Base-by-base conservation (phyloP, 2,888 invertebrate species). In the Pherbina coryleti region DNA sequence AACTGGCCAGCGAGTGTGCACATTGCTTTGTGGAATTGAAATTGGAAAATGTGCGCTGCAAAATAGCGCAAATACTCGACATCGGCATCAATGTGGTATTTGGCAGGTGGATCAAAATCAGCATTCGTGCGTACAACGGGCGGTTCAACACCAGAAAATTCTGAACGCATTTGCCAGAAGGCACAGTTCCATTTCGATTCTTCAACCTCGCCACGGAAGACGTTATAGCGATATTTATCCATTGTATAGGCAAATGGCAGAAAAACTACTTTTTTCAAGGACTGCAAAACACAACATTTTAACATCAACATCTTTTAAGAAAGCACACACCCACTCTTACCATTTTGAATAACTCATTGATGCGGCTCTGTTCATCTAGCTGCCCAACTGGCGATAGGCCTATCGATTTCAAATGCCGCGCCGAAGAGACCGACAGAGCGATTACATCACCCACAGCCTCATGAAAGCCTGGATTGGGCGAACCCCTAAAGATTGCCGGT, bases 41-140 rank as follows among this genome's bases (percentile, higher is more conserved):
- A 95, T 90, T 95, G 95, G 71, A 95, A 91, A 71, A 97, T 93
- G 86, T 93, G 94, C 34, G 95, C 94, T 1, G 97, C 94, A 90
- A 93, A 94, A 88, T 95, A 95, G 83, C 94, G 78, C n/a, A 86
- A 81, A 70, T 87, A 94, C 74, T 93, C 93, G 0, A 93, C 93
- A 87, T 94, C 93, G 70, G 93, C 93, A 19, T 93, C 92, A 0
- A 95, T 91, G 81, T 95, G 95, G 82, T 93, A 95, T 84, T 95
- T 95, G 3, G 94, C 93, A 2, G 94, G 94, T 0, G 95, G 93
- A 86, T 95, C 95, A 82, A 95, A 95, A 88, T 95, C 93, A 0
- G 91, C 90, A 81, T 94, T 93, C 25, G 90, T 91, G 80, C 95
- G 91, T 34, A 90, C 87, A 0, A 92, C 89, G 0, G 94, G 93